A percentile compares a stretch with the other conserved stretches of the same genome.
Conservation (phyloP, 2,888 invertebrate species). For the Lagria hirta region DNA sequence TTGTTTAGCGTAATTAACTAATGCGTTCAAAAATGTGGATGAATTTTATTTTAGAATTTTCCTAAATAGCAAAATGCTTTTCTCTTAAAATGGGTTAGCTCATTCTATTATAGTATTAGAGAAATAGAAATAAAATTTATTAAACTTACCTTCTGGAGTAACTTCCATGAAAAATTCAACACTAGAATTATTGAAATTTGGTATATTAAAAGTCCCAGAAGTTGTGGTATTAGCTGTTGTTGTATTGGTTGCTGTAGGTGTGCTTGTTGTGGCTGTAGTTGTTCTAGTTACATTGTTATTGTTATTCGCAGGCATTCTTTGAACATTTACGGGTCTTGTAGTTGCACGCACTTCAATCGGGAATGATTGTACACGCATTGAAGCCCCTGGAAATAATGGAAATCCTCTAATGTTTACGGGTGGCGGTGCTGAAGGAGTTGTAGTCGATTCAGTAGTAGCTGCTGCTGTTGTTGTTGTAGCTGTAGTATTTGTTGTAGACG, state of each 20-base stretch:
- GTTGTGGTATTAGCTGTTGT: constrained; percentile 14
- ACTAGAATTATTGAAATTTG: constrained; percentile 50
- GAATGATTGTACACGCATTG: constrained; percentile 47
- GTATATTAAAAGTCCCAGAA: constrained; percentile 28
- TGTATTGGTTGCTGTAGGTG: constrained; percentile 14
- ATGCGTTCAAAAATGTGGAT: no score
- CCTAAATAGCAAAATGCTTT: no score
- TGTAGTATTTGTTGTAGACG: constrained; percentile 26
- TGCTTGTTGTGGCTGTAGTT: constrained; percentile 24
- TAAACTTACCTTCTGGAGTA: constrained; percentile 53
- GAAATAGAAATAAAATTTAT: no score
- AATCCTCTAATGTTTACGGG: constrained; percentile 31
- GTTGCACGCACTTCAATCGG: constrained; percentile 45
- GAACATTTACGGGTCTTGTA: constrained; percentile 23
- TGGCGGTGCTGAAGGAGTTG: constrained; percentile 24
- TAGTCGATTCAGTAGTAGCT: constrained; percentile 22
- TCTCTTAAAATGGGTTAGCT: no score
- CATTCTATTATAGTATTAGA: no score
- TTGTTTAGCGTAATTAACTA: no score
- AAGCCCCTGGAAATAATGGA: constrained; percentile 41
- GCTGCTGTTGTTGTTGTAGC: constrained; percentile 30
- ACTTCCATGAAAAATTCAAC: constrained; percentile 65
- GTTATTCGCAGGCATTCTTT: constrained; percentile 16
- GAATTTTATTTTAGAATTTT: no score
- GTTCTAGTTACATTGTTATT: constrained; percentile 27